Base-by-base conservation (phyloP, 1,140 invertebrate genomes). In the Apis cerana region DNA sequence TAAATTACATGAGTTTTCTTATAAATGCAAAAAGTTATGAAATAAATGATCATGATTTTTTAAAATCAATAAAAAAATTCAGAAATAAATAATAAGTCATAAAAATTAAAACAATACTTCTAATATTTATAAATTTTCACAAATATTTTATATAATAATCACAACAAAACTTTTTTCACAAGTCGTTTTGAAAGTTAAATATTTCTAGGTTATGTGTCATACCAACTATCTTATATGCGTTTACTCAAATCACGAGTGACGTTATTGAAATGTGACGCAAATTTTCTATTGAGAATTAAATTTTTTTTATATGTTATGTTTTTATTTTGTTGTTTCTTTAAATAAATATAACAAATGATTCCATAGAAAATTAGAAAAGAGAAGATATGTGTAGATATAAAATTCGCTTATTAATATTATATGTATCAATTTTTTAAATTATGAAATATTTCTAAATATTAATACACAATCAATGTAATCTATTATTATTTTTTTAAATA, bases 131-230 rank as follows among this genome's bases (percentile, higher is more conserved):
- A 64, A 4, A 21, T 27, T 50, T 58, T 68, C 80, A 50, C 64
- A 43, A 17, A 68, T 76, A 59, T 54, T 76, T 68, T 50, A 59
- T 58, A 62, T 54, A 68, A 76, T 68, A 82, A 82, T 54, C 56
- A 82, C 72, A 82, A 76, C 64, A 61, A 76, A 82, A 82, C 80
- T 54, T 82, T 82, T 69, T 69, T 13, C 64, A 76, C 80, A 54
- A 82, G 67, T 76, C 80, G 74, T 76, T 82, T 82, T 82, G 72
- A 76, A 82, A 82, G 71, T 76, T 76, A 56, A 61, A 59, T 58
- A 59, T 76, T 82, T 82, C 80, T 82, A 82, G 80, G 80, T 76
- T 82, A 82, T 82, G 64, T 82, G 72, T 76, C 80, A 82, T 82
- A 75, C 74, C 74, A 82, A 69, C 64, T 76, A 76, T 76, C 52